phyloP scores from a whole-genome alignment of 2,797 vertebrate genomes.

The Parambassis ranga region DNA sequence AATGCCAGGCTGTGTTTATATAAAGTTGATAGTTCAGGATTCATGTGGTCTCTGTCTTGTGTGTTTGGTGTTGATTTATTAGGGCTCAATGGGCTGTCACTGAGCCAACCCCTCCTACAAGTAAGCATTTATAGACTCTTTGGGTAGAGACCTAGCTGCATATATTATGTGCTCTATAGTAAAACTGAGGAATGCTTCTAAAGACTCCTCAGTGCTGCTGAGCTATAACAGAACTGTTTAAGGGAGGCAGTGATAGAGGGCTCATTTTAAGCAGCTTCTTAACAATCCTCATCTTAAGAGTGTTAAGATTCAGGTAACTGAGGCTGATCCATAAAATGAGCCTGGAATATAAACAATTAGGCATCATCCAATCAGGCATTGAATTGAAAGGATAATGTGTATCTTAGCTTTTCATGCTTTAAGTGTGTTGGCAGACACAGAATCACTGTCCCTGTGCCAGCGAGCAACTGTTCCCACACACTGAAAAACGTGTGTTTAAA shows the following conservation, averaged over 20 bases:
- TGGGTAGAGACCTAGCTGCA: conserved; percentile 24
- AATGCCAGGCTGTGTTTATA: conserved; percentile 31
- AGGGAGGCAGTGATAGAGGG: not conserved
- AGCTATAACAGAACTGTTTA: not conserved
- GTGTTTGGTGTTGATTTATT: conserved; percentile 47
- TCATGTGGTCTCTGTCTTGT: conserved; percentile 20
- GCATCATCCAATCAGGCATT: too few species aligned
- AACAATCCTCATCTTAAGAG: not conserved
- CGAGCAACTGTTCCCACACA: not conserved
- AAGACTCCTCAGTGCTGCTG: not conserved
- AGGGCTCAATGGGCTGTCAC: conserved; percentile 31
- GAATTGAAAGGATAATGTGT: too few species aligned
- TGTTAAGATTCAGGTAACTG: not conserved
- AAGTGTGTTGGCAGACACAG: not conserved
- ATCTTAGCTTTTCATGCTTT: not conserved
- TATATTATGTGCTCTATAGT: conserved; percentile 42
- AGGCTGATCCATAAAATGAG: not conserved
- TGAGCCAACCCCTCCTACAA: conserved; percentile 34
- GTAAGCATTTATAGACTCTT: conserved; percentile 51
- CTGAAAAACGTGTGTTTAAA: not conserved
- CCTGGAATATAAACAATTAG: not conserved
- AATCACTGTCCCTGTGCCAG: not conserved
- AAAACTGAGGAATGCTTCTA: conserved; percentile 1
- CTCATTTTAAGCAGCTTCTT: not conserved
- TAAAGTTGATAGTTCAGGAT: conserved; percentile 32